Evolutionary conservation across 1,140 invertebrate species (phyloP).

Genomic region (Microplitis mediator): DNA sequence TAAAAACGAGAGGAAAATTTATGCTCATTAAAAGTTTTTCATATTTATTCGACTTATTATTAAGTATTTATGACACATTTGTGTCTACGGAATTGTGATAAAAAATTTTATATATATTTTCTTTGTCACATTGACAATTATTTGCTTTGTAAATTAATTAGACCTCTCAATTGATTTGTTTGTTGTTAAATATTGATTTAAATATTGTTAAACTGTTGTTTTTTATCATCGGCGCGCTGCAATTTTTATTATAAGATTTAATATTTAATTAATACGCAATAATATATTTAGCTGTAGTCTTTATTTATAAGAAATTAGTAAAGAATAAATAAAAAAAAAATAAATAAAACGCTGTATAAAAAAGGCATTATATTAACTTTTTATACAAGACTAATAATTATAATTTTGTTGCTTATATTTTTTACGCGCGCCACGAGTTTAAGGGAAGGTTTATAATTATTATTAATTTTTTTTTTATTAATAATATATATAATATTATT

Average conservation of each 20-base stretch:
- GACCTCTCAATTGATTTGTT: no score
- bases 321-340: not conserved
- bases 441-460: not conserved
- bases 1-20: conserved; percentile 14
- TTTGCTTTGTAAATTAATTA: no score
- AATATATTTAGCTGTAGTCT: conserved; percentile 43
- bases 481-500: not conserved
- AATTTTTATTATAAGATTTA: conserved; percentile 50
- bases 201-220: not conserved
- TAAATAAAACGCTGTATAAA: conserved; percentile 54
- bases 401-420: not conserved
- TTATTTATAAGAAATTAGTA: conserved; percentile 42
- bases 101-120: no score
- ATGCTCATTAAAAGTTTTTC: conserved; percentile 23
- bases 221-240: conserved; percentile 44
- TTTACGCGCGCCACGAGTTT: not conserved
- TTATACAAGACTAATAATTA: conserved; percentile 32
- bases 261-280: conserved; percentile 49
- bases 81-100: no score
- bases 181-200: not conserved
- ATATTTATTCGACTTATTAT: not conserved
- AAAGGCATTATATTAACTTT: conserved; percentile 56
- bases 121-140: no score
- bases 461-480: conserved; percentile 2
- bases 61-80: not conserved